Base-by-base conservation (phyloP, 2,113 vertebrate species). In the Corythornis vintsioides region DNA sequence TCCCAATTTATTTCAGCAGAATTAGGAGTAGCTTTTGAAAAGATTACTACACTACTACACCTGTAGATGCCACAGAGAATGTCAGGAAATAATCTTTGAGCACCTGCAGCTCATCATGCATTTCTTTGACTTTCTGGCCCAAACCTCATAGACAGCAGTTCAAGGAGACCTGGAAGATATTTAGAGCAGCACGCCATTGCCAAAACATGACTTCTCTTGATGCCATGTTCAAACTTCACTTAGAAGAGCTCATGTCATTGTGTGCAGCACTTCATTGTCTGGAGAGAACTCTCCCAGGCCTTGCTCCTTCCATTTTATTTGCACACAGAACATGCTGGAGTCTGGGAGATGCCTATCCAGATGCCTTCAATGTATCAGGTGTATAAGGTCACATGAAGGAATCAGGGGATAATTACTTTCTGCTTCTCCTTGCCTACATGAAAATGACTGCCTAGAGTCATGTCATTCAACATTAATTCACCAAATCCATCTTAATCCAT, bases 81-180 rank as follows among this genome's bases (percentile, higher is more conserved):
- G 29, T 75, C 15, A n/a, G 29, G 15, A 78, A 85, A 66, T 21
- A 57, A 38, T 24, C 8, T 67, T 24, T 50, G 6, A 15, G 11
- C 10, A 64, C 11, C 7, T 57, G 16, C 28, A 83, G 3, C 5
- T 80, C 13, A 31, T 55, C 2, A 3, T 9, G 9, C n/a, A 9
- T 20, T 20, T 87, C 21, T 56, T 64, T 63, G n/a, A 25, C 29
- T 83, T 86, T 38, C 38, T 38, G 38, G 28, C 2, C 59, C 9
- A 9, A 50, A 16, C 18, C 29, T 55, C 18, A 26, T 1, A 33
- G 16, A 69, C 5, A 6, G 2, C 2, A 3, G 4, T 0, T 67
- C 26, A 90, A 66, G 13, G 19, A 42, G 22, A 48, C 1, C 7
- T 71, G 56, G 20, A 65, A 73, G 7, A 11, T 55, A 17, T 11